phyloP scores from a whole-genome alignment of 1,140 invertebrate genomes.

The Formica exsecta region DNA sequence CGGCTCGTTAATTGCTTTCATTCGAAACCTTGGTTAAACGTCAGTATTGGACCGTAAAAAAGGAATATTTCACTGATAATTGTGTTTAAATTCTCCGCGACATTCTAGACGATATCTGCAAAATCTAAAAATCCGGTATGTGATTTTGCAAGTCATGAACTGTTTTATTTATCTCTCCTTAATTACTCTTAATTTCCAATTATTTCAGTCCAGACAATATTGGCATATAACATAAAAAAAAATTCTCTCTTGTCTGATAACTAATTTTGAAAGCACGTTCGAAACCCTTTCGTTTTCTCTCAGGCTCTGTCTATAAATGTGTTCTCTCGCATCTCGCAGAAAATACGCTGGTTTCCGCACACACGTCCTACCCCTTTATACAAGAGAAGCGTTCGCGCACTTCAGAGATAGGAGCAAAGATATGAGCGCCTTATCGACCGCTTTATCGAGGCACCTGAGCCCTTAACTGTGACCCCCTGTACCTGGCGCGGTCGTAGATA shows the following conservation, averaged over 20 bases:
- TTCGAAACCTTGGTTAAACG: not conserved
- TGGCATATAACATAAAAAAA: not conserved
- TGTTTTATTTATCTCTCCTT: not conserved
- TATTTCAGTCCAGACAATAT: not conserved
- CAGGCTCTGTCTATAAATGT: not conserved
- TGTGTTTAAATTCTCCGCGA: not conserved
- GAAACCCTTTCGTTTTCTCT: constrained; percentile 6
- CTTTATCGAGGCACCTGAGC: constrained; percentile 71
- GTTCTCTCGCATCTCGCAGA: not conserved
- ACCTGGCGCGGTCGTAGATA: constrained; percentile 46
- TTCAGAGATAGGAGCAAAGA: constrained; percentile 37
- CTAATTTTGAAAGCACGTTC: not conserved
- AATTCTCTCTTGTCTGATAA: not conserved
- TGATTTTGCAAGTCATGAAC: not conserved
- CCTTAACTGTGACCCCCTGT: constrained; percentile 54
- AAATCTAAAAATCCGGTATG: not conserved
- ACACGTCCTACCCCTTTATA: not conserved
- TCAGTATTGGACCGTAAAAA: constrained; percentile 5
- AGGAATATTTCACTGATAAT: not conserved
- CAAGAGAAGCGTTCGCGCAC: not conserved
- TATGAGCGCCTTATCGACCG: constrained; percentile 61
- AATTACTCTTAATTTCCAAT: not conserved
- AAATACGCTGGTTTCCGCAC: not conserved
- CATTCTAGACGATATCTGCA: not conserved
- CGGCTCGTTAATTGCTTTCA: constrained; percentile 37